Evolutionary conservation across 2,888 invertebrate species (phyloP).

Genomic region (Lasioglossum villosulum): DNA sequence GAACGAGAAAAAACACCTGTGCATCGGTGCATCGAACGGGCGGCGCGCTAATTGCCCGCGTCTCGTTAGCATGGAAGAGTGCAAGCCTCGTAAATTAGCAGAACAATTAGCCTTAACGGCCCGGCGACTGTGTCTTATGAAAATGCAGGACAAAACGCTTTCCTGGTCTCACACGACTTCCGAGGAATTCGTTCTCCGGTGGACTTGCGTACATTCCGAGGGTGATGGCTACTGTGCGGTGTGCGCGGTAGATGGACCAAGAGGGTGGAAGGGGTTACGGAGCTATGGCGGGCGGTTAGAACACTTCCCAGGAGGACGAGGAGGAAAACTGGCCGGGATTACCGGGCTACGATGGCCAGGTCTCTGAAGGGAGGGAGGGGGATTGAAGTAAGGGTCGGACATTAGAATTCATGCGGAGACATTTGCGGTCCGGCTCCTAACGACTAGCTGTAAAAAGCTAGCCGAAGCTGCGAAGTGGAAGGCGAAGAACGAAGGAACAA

Average conservation of each 20-base stretch:
- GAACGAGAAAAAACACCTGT: background rate
- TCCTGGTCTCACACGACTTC: conserved; percentile 66
- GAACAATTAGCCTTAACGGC: conserved; percentile 72
- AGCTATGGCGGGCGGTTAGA: conserved; percentile 9
- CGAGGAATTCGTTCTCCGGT: conserved; percentile 70
- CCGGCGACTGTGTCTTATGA: conserved; percentile 73
- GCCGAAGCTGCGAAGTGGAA: conserved; percentile 74
- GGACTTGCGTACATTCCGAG: conserved; percentile 63
- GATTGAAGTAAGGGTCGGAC: conserved; percentile 70
- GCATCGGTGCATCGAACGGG: conserved; percentile 20
- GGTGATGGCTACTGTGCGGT: conserved; percentile 32
- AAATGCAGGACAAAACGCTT: conserved; percentile 78
- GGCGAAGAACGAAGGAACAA: conserved; percentile 58
- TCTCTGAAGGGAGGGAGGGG: conserved; percentile 6
- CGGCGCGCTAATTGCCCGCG: conserved; percentile 48
- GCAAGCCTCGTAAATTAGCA: conserved; percentile 55
- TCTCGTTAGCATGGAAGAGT: conserved; percentile 52
- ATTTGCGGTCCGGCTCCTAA: conserved; percentile 83
- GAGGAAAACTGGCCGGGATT: conserved; percentile 79
- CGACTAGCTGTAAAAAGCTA: conserved; percentile 82
- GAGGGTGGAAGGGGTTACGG: background rate
- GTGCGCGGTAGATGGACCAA: background rate
- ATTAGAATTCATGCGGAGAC: conserved; percentile 84
- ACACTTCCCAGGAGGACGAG: conserved; percentile 29
- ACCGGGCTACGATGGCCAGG: conserved; percentile 59